phyloP scores from a whole-genome alignment of 1,140 invertebrate species.

The Halictus rubicundus region DNA sequence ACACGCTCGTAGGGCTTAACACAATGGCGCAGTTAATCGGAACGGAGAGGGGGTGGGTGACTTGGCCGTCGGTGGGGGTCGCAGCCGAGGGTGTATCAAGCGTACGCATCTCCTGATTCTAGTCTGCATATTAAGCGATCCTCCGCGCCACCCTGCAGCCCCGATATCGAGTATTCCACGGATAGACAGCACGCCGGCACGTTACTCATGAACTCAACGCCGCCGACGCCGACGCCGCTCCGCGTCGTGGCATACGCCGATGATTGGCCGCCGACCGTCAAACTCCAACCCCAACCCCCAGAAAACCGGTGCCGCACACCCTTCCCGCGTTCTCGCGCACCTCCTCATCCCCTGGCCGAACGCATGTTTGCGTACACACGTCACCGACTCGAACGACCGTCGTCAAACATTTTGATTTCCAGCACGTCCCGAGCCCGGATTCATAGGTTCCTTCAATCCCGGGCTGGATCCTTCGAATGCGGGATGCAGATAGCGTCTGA shows the following conservation, averaged over 20 bases:
- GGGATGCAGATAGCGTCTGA: too few relatives aligned
- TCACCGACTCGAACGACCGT: conserved; percentile 45
- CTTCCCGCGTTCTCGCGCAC: conserved; percentile 43
- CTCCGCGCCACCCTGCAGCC: conserved; percentile 53
- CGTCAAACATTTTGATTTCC: conserved; percentile 64
- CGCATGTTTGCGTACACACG: conserved; percentile 18
- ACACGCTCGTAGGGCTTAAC: not conserved
- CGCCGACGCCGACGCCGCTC: conserved; percentile 22
- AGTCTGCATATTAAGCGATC: conserved; percentile 68
- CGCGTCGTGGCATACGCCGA: conserved; percentile 66
- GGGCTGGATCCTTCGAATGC: too few relatives aligned
- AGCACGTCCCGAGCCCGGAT: not conserved
- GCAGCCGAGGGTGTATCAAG: conserved; percentile 50
- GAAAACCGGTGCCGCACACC: conserved; percentile 42
- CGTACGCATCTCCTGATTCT: conserved; percentile 54
- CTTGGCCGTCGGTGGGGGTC: not conserved
- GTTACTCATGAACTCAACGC: conserved; percentile 68
- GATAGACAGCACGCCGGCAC: conserved; percentile 66
- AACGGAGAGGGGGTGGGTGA: not conserved
- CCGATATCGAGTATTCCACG: conserved; percentile 68
- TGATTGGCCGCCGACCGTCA: conserved; percentile 65
- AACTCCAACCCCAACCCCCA: conserved; percentile 61
- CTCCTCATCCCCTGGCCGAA: not conserved
- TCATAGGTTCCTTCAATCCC: too few relatives aligned
- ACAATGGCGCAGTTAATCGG: not conserved